Base-by-base conservation (phyloP, 2,113 vertebrate species). In the Chionis minor region DNA sequence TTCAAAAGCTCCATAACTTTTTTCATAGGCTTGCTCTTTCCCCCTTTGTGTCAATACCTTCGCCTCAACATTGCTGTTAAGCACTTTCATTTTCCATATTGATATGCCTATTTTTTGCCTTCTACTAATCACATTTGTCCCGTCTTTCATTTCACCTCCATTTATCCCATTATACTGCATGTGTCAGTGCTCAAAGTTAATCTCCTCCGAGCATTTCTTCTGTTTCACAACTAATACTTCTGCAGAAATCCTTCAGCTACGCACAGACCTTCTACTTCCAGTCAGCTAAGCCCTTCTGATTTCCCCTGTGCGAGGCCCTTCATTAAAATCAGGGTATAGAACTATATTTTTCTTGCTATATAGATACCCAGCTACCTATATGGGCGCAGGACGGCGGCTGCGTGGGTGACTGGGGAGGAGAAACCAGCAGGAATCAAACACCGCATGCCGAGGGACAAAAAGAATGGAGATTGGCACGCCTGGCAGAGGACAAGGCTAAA, bases 301-400 rank as follows among this genome's bases (percentile, higher is more conserved):
- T 66, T 90, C 63, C 59, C 19, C 18, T 14, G 51, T 54, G 63
- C 8, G 28, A 69, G 61, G 47, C 7, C 79, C 66, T 65, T 47
- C 21, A 38, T 14, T 82, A 66, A 80, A 93, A 69, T 32, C 35
- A 22, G 33, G 24, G 19, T n/a, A 54, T 0, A 51, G 45, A 86
- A 28, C 19, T 12, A 0, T 7, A 4, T 33, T 40, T 32, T 6
- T 58, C 23, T 61, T 62, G 54, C 33, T 58, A 7, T 35, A 1
- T 2, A 32, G 40, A 27, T 16, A 58, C 6, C 6, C 27, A 16
- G 42, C 6, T 32, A 26, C 26, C 44, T 47, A 3, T 4, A 35
- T 1, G 7, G 40, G 42, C 0, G 1, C 70, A 62, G 91, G 65
- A 51, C 1, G 2, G 23, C 0, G 1, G 42, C 19, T 26, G 45